Conservation (phyloP, 1,140 invertebrate genomes). For the Aphelinus certus region DNA sequence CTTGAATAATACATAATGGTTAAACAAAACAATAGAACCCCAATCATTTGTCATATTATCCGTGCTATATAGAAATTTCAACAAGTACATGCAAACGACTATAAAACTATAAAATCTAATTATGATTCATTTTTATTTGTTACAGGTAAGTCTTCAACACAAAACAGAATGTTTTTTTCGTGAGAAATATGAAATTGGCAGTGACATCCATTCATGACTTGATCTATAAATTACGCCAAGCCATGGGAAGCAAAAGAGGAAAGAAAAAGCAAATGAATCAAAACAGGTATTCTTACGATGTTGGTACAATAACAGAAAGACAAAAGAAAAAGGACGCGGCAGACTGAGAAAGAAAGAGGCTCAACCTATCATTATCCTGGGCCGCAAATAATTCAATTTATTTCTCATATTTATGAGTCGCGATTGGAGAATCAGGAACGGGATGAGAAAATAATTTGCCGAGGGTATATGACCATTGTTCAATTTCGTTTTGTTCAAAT, state of each 20-base stretch:
- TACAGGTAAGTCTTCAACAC: conserved; percentile 3
- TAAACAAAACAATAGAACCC: too few species aligned
- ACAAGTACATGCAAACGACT: too few species aligned
- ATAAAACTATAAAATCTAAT: too few species aligned
- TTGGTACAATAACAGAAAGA: conserved; percentile 24
- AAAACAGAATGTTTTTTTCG: too few species aligned
- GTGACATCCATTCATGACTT: too few species aligned
- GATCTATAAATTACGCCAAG: not conserved
- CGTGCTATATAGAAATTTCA: too few species aligned
- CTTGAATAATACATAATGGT: too few species aligned
- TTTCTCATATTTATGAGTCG: conserved; percentile 46
- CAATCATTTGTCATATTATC: too few species aligned
- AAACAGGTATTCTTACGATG: conserved; percentile 4
- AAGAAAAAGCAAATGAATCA: conserved; percentile 1
- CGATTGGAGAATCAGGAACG: conserved; percentile 18
- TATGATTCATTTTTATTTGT: not conserved
- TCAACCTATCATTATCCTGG: conserved; percentile 46
- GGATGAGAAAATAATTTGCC: conserved; percentile 10
- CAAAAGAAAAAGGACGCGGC: conserved; percentile 32
- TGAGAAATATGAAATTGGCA: too few species aligned
- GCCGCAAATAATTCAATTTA: conserved; percentile 49
- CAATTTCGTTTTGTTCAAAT: not conserved
- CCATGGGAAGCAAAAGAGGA: not conserved
- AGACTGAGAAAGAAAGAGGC: conserved; percentile 26
- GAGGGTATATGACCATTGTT: too few species aligned